Percentiles rank a stretch among this genome's conserved stretches.
Evolutionary conservation across 1,140 invertebrate genomes (phyloP).

Genomic region (Babylonia areolata): DNA sequence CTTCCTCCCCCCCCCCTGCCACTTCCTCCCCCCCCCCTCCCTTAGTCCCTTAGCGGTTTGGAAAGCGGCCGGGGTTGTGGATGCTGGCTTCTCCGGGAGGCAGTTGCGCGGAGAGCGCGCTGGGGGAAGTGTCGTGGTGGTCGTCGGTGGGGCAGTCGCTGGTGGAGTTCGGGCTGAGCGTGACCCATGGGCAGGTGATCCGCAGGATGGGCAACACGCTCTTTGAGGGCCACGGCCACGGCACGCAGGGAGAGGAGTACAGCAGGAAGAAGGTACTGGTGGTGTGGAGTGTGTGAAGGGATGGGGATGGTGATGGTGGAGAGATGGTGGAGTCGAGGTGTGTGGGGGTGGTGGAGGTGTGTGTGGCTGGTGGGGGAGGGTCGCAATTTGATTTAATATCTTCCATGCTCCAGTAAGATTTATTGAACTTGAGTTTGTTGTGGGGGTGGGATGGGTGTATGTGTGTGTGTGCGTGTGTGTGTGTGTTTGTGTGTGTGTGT

Average conservation of each 20-base stretch:
- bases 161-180: conserved; percentile 22
- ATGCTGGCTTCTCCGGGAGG: conserved; percentile 16
- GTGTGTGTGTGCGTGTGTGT: no score
- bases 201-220: conserved; percentile 38
- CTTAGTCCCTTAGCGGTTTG: neutral
- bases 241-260: conserved; percentile 1
- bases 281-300: neutral
- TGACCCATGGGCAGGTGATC: conserved; percentile 27
- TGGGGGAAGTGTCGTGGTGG: conserved; percentile 30
- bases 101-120: conserved; percentile 6
- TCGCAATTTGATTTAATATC: no score
- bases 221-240: conserved; percentile 9
- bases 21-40: neutral
- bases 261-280: conserved; percentile 32
- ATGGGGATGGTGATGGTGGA: no score
- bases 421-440: no score
- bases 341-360: no score
- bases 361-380: no score
- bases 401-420: no score
- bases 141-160: conserved; percentile 23
- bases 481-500: no score
- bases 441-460: no score
- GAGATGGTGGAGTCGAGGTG: no score
- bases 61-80: neutral
- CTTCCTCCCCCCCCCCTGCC: neutral